Evolutionary conservation across 1,140 invertebrate species (phyloP), one percentile per base, ranked within the genome.

Genomic region (Atta texana): DNA sequence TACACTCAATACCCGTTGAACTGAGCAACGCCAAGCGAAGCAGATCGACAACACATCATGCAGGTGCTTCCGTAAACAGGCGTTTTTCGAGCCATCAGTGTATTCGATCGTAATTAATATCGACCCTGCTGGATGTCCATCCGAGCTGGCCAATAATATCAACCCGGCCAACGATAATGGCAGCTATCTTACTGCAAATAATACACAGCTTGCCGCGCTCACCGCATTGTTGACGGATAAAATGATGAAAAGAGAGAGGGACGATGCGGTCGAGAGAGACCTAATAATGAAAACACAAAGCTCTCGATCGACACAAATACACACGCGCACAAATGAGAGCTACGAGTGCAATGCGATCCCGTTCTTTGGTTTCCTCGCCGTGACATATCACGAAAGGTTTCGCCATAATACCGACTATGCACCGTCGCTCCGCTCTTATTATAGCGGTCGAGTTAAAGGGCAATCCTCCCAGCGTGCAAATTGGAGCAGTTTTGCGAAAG

Each of bases 311-410:
- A 81, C 78, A 81, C 68, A 63, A 34, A 85, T 18, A 28, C 31
- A 63, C 61, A 16, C 57, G 71, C 57, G 24, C 39, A 59, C 71
- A 59, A 34, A n/a, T 14, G 53, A 85, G 57, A 81, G 59, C 69
- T 55, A 88, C 24, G 71, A 87, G 88, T 49, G 78, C 85, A 74
- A 89, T 21, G 86, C 81, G 78, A 86, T 90, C 89, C 86, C 86
- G 81, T 88, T 90, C 57, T 63, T 88, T 78, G 86, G 88, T 92
- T 92, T 89, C 86, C 77, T 87, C 80, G 77, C 85, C 87, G 89
- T 93, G 93, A 92, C 92, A 93, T 93, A 93, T 94, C 93, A 93
- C 92, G 92, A 94, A 93, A 93, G 89, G 92, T 92, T 93, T 93
- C 92, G 87, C 89, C 91, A 91, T 91, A 91, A 92, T 91, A 86